Percentiles rank a stretch among this genome's conserved stretches.
These are phyloP conservation scores for Chrosomus eos DNA, from an alignment of 2,797 vertebrate genomes.

Conservation along the genomic window DNA sequence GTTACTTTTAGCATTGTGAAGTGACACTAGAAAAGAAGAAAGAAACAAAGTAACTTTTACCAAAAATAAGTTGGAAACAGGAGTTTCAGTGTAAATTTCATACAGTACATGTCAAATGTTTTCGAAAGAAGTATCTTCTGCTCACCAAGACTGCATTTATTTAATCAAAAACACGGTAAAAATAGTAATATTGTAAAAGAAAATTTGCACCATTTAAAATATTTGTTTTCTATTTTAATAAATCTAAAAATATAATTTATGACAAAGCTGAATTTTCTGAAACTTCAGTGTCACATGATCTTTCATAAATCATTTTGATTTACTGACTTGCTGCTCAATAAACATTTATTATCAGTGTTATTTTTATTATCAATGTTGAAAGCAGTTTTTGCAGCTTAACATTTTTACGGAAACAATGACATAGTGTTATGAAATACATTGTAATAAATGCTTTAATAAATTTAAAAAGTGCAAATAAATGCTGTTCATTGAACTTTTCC, in stretches of 20 bases:
- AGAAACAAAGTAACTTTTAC: background rate
- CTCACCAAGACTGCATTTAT: background rate
- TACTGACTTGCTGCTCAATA: background rate
- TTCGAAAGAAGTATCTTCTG: background rate
- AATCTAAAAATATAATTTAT: too few relatives aligned
- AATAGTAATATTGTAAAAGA: background rate
- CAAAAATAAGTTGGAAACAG: constrained; percentile 10
- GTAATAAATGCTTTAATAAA: background rate
- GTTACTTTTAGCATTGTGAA: background rate
- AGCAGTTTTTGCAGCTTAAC: too few relatives aligned
- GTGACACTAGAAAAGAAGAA: background rate
- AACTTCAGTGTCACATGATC: background rate
- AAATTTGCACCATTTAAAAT: background rate
- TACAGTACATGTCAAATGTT: background rate
- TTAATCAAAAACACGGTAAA: background rate
- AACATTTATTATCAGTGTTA: background rate
- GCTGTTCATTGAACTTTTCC: background rate
- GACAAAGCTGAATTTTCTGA: background rate
- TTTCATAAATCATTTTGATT: background rate
- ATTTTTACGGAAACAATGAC: too few relatives aligned
- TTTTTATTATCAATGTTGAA: too few relatives aligned
- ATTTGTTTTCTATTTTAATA: background rate
- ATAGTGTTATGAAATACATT: background rate
- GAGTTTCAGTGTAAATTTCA: background rate
- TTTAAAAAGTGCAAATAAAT: background rate